These are phyloP conservation scores for Drosophila virilis DNA, from an alignment of 1,140 invertebrate genomes.

Conservation along the genomic window DNA sequence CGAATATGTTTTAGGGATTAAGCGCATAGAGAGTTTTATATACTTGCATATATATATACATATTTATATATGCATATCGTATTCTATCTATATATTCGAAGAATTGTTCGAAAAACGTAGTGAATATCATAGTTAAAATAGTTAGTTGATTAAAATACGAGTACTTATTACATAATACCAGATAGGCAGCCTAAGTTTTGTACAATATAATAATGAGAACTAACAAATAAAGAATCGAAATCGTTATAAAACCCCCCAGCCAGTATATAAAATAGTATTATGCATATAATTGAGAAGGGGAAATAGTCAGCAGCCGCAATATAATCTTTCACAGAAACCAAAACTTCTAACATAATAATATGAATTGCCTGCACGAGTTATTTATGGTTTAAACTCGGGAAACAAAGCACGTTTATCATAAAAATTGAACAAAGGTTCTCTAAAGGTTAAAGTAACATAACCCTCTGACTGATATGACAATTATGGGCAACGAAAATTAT, in stretches of 20 bases:
- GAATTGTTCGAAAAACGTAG: constrained; percentile 45
- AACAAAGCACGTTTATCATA: too few species aligned
- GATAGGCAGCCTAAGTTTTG: constrained; percentile 40
- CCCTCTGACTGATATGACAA: too few species aligned
- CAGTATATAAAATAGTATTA: neutral
- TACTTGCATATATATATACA: constrained; percentile 16
- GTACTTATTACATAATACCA: constrained; percentile 35
- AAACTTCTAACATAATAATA: neutral
- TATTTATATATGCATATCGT: constrained; percentile 17
- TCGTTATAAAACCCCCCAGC: neutral
- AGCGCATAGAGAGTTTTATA: constrained; percentile 23
- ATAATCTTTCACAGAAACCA: too few species aligned
- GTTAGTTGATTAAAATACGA: constrained; percentile 28
- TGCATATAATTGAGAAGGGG: neutral
- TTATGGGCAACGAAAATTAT: too few species aligned
- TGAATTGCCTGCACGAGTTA: too few species aligned
- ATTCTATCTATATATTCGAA: constrained; percentile 27
- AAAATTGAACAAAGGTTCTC: too few species aligned
- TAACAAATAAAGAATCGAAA: constrained; percentile 48
- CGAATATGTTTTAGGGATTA: constrained; percentile 64
- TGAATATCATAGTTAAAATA: constrained; percentile 52
- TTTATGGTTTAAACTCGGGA: too few species aligned
- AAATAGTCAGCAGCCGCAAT: neutral
- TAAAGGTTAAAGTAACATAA: too few species aligned
- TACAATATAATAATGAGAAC: constrained; percentile 44